Evolutionary conservation across 2,888 invertebrate genomes (phyloP), one percentile per base, ranked within the genome.

Genomic region (Lochmaea crataegi): DNA sequence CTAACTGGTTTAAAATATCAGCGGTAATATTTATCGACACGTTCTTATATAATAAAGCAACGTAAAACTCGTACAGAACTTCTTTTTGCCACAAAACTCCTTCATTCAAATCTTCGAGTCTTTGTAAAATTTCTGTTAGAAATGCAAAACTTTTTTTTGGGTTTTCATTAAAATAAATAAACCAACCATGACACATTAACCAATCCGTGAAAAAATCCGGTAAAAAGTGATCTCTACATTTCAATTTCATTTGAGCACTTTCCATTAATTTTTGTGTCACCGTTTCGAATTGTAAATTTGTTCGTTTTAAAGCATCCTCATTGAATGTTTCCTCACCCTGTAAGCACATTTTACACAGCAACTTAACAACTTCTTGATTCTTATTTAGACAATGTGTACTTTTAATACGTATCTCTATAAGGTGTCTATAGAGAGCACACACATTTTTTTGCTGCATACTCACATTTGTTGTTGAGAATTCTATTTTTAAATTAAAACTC

Each of bases 161-260:
- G 22, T 77, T 84, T 76, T 85, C 81, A 2, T 85, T 86, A 16
- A 88, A 81, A 75, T 87, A 89, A 11, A 90, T 76, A 75, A 90
- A 86, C 87, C 89, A 90, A 12, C 87, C 88, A 75, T 89, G 86
- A 77, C 89, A 90, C 61, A 87, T 85, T 11, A 90, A 84, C 85
- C 88, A 88, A 76, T 90, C 90, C 14, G 88, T 88, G 26, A 86
- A 77, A 60, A 88, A 85, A 79, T 89, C 87, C 1, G 90, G 89
- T 73, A 89, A 80, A 75, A 90, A 88, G 74, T 89, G 86, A 74
- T 87, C 84, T 2, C 83, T 81, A 26, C 81, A 77, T 58, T 76
- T 77, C 53, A 83, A 72, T 61, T 78, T 80, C 12, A 70, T 65
- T 10, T 80, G 38, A 22, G 78, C 72, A 5, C 78, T 77, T 57